These are phyloP conservation scores for Macrostomum lignano DNA, from an alignment of 1,140 invertebrate species.

Conservation along the genomic window DNA sequence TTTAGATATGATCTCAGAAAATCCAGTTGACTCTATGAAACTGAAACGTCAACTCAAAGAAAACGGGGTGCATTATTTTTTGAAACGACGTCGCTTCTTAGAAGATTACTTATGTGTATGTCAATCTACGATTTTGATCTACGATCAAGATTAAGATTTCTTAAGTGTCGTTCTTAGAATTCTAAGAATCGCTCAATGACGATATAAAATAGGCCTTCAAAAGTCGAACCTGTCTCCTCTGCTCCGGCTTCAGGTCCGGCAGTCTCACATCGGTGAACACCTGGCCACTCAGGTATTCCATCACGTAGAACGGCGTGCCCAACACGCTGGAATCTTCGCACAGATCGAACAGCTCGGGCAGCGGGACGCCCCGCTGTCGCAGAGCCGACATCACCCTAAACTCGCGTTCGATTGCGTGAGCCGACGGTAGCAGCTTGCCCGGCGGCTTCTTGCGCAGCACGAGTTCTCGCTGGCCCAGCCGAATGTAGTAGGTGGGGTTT, in stretches of 20 bases:
- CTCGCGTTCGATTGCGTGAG: constrained; percentile 30
- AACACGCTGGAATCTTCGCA: constrained; percentile 16
- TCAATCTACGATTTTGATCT: too few species aligned
- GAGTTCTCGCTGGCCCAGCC: constrained; percentile 18
- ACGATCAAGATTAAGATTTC: too few species aligned
- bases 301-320: constrained; percentile 16
- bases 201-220: too few species aligned
- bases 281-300: constrained; percentile 12
- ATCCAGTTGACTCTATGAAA: too few species aligned
- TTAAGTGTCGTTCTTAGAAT: too few species aligned
- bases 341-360: constrained; percentile 19
- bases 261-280: constrained; percentile 12
- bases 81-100: too few species aligned
- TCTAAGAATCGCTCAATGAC: constrained; percentile 13
- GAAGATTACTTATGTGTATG: too few species aligned
- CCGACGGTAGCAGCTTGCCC: constrained; percentile 29
- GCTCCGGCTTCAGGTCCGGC: constrained; percentile 6
- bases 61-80: too few species aligned
- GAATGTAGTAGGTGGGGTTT: constrained; percentile 28
- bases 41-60: too few species aligned
- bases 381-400: constrained; percentile 27
- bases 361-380: constrained; percentile 15
- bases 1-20: too few species aligned
- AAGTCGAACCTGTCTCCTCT: constrained; percentile 12
- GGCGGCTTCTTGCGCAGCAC: constrained; percentile 30